Evolutionary conservation across 2,888 invertebrate genomes (phyloP), one percentile per base, ranked within the genome.

Genomic region (Anarsia innoxiella): DNA sequence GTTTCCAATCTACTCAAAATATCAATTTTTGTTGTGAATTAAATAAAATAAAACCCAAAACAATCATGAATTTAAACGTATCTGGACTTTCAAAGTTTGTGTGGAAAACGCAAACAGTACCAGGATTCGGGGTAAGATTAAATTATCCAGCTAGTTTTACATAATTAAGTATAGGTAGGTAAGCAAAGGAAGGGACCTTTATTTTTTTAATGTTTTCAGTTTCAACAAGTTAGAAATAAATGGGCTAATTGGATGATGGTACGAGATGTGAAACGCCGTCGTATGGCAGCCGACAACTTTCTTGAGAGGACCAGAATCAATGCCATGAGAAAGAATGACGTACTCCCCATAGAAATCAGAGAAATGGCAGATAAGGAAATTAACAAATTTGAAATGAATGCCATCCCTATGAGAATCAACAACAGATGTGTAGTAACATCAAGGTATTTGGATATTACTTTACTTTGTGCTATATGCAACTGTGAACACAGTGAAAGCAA

Each of bases 351-450:
- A 11, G 95, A 95, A 79, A 80, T 90, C 2, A 83, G 94, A 83
- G 93, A 94, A 68, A 65, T 92, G 3, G 96, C 94, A 3, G 88
- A 90, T 53, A 85, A 88, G 45, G 92, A 94, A 59, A 90, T 96
- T 6, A 87, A 87, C 10, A 90, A 90, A 31, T 89, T 95, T 50
- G 96, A 95, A 1, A 80, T 91, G 53, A 92, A 93, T 64, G 90
- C 93, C 0, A 87, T 86, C 9, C 73, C 89, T 16, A 67, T 89
- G 28, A 87, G 92, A 48, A 86, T 92, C 10, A 88, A 88, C 41
- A 88, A 89, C 33, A 89, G 98, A 59, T 99, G 99, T 76, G 91
- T 91, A 16, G 67, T 99, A 36, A 97, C 99, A 9, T 96, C 96
- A 23, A 89, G 86, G 86, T 84, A 50, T n/a, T n/a, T n/a, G n/a